Base-by-base conservation (phyloP, 2,113 vertebrate genomes). In the Tychaedon coryphoeus region DNA sequence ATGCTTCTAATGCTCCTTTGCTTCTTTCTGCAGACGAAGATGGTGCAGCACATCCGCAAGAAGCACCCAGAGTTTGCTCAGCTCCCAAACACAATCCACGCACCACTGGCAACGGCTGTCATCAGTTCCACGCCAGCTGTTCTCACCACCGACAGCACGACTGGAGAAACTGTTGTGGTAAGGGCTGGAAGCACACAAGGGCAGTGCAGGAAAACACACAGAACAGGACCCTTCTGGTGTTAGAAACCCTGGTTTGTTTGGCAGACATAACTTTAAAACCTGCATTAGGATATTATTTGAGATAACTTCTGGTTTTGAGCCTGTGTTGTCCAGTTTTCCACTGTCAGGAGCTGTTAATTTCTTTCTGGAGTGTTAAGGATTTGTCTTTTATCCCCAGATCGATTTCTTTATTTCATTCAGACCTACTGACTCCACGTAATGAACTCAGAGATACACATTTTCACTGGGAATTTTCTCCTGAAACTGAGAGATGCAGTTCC, bases 11-110 rank as follows among this genome's bases (percentile, higher is more conserved):
- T 2, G 3, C 14, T 54, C 23, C 64, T 77, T 66, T 88, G 40
- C 34, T 29, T 67, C 54, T 75, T 60, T 65, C 38, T 74, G 40
- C 86, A 99, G 99, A 99, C 99, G 0, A 99, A 99, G 96, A 99
- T 99, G 99, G 99, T 99, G 18, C 99, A 99, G 45, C 99, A 99
- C 96, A 99, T 99, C 94, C 98, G 99, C 79, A 99, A 99, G 96
- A 99, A 99, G 92, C 99, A 99, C 92, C 99, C 99, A 0, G 99
- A 99, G 94, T 98, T 98, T 33, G 98, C 99, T 26, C 99, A 99
- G 96, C 97, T 99, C 10, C 98, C 98, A 0, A 99, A 98, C 91
- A 93, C 97, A 4, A 98, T 99, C 42, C 99, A 98, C 3, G 66
- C 99, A 0, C 99, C 99, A 0, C 86, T 99, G 97, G 97, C 99